Evolutionary conservation across 1,140 invertebrate species (phyloP), one percentile per base, ranked within the genome.

Genomic region (Atta cephalotes): DNA sequence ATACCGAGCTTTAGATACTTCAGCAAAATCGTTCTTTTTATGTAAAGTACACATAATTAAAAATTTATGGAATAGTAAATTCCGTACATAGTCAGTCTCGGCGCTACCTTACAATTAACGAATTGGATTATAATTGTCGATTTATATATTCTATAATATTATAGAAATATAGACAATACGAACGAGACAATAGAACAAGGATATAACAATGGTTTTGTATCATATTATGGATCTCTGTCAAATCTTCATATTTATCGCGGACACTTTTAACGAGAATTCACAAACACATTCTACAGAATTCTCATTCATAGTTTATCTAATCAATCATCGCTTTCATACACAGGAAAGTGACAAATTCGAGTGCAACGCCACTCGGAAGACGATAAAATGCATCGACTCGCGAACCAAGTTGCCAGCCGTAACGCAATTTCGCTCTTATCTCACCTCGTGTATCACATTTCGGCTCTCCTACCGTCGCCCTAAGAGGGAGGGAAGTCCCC

Each of bases 381-480:
- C 35, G 35, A 82, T 84, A 74, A 84, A 72, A 84, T 25, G 68
- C 68, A 84, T 84, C 68, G 53, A 31, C 16, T 72, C 53, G 53
- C 56, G 28, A 35, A 45, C 62, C 62, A 18, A 51, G 35, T 21
- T 58, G 49, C 35, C 65, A 51, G 53, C 28, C 39, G 66, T 74
- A 86, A 80, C 51, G 76, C 76, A 86, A 80, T 80, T 86, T 68
- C 51, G 10, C 5, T 12, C 84, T 86, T 86, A 80, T 86, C 84
- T 79, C 21, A 1, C 51, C n/a, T 31, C 35, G 49, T 85, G 58
- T 77, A 74, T 85, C 76, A 56, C 65, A 71, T 84, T 74, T 82
- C 79, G 79, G 25, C 39, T 21, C n/a, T 39, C 25, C 68, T 10
- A n/a, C 62, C 60, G 78, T 6, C 66, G 21, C 51, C 9, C 39